A percentile compares a stretch with the other conserved stretches of the same genome.
Conservation (phyloP, 2,113 vertebrate species). For the Cricetomys ansorgei region DNA sequence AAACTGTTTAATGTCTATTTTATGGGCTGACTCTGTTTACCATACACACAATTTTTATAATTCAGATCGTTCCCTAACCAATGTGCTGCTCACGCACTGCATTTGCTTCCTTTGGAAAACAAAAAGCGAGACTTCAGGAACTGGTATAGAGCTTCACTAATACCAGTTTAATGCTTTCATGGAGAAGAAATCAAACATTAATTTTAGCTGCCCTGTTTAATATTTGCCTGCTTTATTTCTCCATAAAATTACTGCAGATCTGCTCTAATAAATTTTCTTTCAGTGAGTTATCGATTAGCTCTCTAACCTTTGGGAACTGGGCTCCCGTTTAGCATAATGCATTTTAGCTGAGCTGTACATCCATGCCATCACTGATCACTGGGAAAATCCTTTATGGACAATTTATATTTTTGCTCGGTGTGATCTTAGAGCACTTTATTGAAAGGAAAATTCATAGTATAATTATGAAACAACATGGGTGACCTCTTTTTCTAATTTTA, state of each 20-base stretch:
- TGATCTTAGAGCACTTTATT: conserved; percentile 57
- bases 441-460: conserved; percentile 65
- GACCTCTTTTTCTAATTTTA: conserved; percentile 67
- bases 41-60: neutral
- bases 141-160: neutral
- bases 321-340: conserved; percentile 48
- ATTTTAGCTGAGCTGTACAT: conserved; percentile 60
- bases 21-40: neutral
- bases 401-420: conserved; percentile 63
- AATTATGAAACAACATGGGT: conserved; percentile 68
- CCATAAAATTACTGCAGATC: conserved; percentile 41
- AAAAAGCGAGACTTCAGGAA: conserved; percentile 39
- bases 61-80: neutral
- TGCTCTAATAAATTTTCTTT: conserved; percentile 69
- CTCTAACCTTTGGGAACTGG: conserved; percentile 65
- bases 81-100: neutral
- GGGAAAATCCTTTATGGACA: conserved; percentile 41
- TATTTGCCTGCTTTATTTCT: conserved; percentile 61
- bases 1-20: neutral
- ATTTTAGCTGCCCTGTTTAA: conserved; percentile 65
- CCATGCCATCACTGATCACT: conserved; percentile 59
- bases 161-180: conserved; percentile 34
- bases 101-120: conserved; percentile 6
- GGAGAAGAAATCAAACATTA: conserved; percentile 63
- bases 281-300: conserved; percentile 65